Percentiles rank a stretch among this genome's conserved stretches.
These are phyloP conservation scores for Rhabdophis nuchalis DNA, from an alignment of 2,797 vertebrate genomes.

Conservation along the genomic window DNA sequence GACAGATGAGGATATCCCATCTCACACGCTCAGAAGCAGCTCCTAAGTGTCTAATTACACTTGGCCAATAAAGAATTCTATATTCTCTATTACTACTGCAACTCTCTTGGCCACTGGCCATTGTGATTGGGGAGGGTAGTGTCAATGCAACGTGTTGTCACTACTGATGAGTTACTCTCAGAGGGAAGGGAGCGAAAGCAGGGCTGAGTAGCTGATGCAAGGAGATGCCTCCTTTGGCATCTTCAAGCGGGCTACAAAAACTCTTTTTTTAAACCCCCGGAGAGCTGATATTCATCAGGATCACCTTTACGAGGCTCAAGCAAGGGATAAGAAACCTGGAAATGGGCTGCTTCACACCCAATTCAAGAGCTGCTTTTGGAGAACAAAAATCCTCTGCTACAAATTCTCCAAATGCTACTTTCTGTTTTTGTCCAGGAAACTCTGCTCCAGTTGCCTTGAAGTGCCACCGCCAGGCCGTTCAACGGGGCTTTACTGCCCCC, in stretches of 20 bases:
- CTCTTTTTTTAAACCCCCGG: neutral
- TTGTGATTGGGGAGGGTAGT: neutral
- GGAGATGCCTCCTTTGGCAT: neutral
- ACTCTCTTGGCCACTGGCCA: neutral
- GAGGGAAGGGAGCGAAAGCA: too few species aligned
- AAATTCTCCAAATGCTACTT: neutral
- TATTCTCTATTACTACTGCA: neutral
- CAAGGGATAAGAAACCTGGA: neutral
- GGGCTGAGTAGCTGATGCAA: neutral
- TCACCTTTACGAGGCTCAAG: neutral
- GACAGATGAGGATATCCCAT: neutral
- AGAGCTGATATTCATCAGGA: neutral
- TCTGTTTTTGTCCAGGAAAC: neutral
- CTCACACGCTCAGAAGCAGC: neutral
- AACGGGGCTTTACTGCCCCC: slow-evolving; percentile 52
- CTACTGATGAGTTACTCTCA: neutral
- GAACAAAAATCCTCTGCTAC: neutral
- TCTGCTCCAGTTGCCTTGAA: fast-evolving
- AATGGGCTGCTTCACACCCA: neutral
- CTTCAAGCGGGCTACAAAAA: too few species aligned
- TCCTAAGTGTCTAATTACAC: neutral
- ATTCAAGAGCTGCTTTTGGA: fast-evolving
- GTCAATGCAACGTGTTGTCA: neutral
- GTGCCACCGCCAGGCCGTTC: fast-evolving
- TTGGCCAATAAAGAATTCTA: too few species aligned